Evolutionary conservation across 2,113 vertebrate genomes (phyloP).

Genomic region (Ahaetulla prasina): DNA sequence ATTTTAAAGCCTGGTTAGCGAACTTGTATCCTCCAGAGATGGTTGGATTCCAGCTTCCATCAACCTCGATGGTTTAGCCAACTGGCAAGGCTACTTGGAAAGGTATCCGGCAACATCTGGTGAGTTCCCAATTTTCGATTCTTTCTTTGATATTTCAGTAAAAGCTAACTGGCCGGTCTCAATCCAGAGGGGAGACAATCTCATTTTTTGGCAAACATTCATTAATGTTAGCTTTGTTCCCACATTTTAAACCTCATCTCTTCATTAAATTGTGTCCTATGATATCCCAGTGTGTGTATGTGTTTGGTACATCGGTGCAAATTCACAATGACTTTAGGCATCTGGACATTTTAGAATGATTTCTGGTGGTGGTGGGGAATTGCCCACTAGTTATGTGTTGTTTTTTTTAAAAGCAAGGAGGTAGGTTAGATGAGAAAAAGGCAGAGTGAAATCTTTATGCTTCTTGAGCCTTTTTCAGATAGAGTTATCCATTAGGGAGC

Average conservation of each 20-base stretch:
- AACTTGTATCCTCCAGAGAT: not conserved
- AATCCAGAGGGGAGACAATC: not conserved
- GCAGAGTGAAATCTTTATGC: not conserved
- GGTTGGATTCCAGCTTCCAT: not conserved
- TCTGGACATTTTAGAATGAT: not conserved
- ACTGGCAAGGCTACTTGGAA: not conserved
- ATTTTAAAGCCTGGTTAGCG: not conserved
- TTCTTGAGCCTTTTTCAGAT: not conserved
- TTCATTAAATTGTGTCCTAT: not conserved
- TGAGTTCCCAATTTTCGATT: not conserved
- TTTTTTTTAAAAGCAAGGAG: not conserved
- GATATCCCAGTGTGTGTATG: not conserved
- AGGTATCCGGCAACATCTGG: not conserved
- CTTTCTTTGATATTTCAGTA: not conserved
- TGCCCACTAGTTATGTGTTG: fast-evolving
- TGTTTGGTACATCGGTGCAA: not conserved
- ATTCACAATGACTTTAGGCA: fast-evolving
- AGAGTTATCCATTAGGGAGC: slow-evolving; percentile 22
- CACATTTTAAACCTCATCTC: not conserved
- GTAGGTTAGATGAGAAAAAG: not conserved
- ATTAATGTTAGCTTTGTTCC: not conserved
- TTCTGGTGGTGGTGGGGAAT: not conserved
- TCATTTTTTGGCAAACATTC: not conserved
- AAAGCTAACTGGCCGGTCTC: not conserved
- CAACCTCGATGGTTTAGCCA: not conserved